Conservation (phyloP, 2,888 invertebrate genomes). For the Lydus trimaculatus region DNA sequence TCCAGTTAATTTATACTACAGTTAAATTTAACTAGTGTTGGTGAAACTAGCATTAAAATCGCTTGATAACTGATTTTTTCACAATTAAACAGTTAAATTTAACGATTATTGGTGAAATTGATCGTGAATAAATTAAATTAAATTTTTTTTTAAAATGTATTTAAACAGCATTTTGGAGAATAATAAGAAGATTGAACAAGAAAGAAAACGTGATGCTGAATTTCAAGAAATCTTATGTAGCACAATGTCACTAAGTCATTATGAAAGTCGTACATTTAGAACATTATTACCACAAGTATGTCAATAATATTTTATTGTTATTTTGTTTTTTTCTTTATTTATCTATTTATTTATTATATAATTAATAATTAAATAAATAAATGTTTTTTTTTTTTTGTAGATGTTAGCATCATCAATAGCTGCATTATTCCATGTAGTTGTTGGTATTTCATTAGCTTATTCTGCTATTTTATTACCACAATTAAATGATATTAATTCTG, state of each 20-base stretch:
- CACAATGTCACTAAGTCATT: slow-evolving; percentile 19
- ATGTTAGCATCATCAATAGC: slow-evolving; percentile 62
- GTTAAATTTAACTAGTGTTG: no score
- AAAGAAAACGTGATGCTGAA: slow-evolving; percentile 15
- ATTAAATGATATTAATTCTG: slow-evolving; percentile 41
- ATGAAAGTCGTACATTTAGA: slow-evolving; percentile 21
- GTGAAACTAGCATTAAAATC: no score
- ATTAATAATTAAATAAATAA: slow-evolving; percentile 4
- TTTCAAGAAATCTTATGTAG: slow-evolving; percentile 22
- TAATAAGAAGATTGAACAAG: slow-evolving; percentile 17
- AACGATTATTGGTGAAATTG: no score
- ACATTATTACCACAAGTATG: slow-evolving; percentile 25
- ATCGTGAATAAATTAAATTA: no score
- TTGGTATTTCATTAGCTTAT: slow-evolving; percentile 65
- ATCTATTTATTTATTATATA: neutral
- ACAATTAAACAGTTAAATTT: no score
- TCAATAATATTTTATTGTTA: no score
- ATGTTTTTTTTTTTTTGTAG: slow-evolving; percentile 53
- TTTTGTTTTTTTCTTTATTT: neutral
- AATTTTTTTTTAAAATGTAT: neutral
- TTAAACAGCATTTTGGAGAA: slow-evolving; percentile 15
- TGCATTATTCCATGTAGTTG: slow-evolving; percentile 64
- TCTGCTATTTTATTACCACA: slow-evolving; percentile 65
- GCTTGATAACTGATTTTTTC: no score
- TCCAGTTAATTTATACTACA: no score